Evolutionary conservation across 2,888 invertebrate species (phyloP), one percentile per base, ranked within the genome.

Genomic region (Platycnemis pennipes): DNA sequence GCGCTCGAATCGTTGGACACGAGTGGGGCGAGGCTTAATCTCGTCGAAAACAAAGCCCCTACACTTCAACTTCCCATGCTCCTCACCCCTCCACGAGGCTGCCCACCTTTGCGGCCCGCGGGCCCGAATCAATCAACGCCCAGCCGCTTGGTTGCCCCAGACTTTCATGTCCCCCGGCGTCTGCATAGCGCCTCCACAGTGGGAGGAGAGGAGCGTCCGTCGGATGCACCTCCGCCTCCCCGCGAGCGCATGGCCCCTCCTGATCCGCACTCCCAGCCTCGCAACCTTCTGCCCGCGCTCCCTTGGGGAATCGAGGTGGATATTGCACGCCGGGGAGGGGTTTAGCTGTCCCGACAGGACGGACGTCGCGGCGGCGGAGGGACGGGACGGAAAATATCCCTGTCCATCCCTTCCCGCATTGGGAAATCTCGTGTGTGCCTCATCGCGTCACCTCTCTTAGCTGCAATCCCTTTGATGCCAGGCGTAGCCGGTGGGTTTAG

Each of bases 81-180:
- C n/a, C 63, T 5, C 53, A 11, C 63, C 77, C 77, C 8, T 11
- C 49, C 49, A 49, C 13, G 11, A n/a, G 16, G 31, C 77, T 11
- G 77, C 31, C 77, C 77, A 77, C 37, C 77, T 77, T 77, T 77
- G 77, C 77, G 77, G 77, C 31, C 37, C 5, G 13, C 11, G 77
- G 77, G 31, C 77, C 31, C 77, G 77, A 77, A 77, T 77, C 77
- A 77, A 77, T 77, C 77, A 77, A 77, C 77, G 77, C 77, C 77
- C 77, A 19, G 77, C 37, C 31, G 37, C n/a, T n/a, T 4, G 22
- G 22, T n/a, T 3, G n/a, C 63, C 63, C 4, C 63, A 22, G 7
- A 77, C 77, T 77, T 77, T 77, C 77, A 77, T 77, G 77, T 77
- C 77, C 63, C n/a, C 63, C 77, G 7, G 13, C 1, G 77, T 37